These are phyloP conservation scores for Hetaerina americana DNA, from an alignment of 1,140 invertebrate species.

Conservation along the genomic window DNA sequence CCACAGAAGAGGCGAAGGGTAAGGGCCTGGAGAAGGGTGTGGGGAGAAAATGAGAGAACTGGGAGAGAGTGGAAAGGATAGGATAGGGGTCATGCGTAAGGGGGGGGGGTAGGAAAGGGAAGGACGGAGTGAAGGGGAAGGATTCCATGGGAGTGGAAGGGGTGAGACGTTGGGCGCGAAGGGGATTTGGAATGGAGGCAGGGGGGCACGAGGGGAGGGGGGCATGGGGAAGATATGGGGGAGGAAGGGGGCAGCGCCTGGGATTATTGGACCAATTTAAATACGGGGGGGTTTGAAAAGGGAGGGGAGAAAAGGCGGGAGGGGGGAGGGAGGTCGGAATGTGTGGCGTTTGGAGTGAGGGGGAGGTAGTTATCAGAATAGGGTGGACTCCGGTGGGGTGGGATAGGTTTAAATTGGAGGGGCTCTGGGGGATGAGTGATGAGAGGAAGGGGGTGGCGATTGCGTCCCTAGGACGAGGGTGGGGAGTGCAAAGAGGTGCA, in stretches of 20 bases:
- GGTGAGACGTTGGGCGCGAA: too few relatives aligned
- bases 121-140: background rate
- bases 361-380: background rate
- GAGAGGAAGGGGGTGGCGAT: background rate
- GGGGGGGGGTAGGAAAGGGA: background rate
- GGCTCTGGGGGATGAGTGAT: background rate
- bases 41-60: background rate
- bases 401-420: background rate
- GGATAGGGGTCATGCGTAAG: too few relatives aligned
- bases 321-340: background rate
- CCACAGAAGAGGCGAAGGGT: too few relatives aligned
- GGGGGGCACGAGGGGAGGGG: too few relatives aligned
- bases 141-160: too few relatives aligned
- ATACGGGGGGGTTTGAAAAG: background rate
- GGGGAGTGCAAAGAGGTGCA: too few relatives aligned
- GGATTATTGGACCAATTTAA: background rate
- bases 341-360: background rate
- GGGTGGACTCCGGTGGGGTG: background rate
- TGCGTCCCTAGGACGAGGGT: too few relatives aligned
- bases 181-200: too few relatives aligned
- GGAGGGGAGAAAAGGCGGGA: background rate
- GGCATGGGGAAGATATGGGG: background rate
- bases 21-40: background rate
- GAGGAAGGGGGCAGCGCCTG: background rate
- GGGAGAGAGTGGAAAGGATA: too few relatives aligned